Percentiles rank a stretch among this genome's conserved stretches.
These are phyloP conservation scores for Lonchura striata DNA, from an alignment of 2,113 vertebrate genomes.

Conservation along the genomic window DNA sequence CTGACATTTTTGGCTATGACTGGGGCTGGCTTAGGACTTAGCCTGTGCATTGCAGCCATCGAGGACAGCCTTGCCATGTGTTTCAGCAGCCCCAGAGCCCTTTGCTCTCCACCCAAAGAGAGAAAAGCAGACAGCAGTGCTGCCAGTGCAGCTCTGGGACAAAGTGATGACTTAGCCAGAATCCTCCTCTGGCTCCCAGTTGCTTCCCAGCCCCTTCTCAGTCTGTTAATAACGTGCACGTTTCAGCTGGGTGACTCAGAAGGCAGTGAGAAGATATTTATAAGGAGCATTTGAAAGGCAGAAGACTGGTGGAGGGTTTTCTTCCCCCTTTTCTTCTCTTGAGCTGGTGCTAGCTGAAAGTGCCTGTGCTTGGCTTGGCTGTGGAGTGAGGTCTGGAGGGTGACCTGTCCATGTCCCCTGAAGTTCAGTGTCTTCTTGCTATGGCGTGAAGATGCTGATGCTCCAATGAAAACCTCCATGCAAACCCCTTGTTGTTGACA, in stretches of 20 bases:
- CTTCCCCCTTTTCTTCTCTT: not conserved
- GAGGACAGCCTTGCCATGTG: fast-evolving
- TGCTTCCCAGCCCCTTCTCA: not conserved
- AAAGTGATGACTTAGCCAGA: not conserved
- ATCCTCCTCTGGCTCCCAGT: not conserved
- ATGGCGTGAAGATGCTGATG: fast-evolving
- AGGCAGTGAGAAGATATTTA: conserved; percentile 4
- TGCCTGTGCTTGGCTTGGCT: too few species aligned
- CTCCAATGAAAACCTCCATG: not conserved
- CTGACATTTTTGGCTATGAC: not conserved
- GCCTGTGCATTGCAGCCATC: fast-evolving
- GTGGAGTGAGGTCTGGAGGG: not conserved
- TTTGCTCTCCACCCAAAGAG: not conserved
- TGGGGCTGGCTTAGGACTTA: not conserved
- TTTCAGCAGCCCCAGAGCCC: not conserved
- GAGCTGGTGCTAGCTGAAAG: not conserved
- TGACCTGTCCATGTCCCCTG: not conserved
- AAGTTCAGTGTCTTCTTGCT: not conserved
- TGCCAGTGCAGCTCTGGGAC: not conserved
- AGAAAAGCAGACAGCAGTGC: not conserved
- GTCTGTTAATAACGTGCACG: not conserved
- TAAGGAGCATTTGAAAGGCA: not conserved
- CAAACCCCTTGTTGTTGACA: not conserved
- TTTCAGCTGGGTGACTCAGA: conserved; percentile 48
- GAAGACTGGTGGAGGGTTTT: not conserved